Evolutionary conservation across 64 coral and sea anemone genomes (phyloP).

Genomic region (Stichodactyla helianthus): DNA sequence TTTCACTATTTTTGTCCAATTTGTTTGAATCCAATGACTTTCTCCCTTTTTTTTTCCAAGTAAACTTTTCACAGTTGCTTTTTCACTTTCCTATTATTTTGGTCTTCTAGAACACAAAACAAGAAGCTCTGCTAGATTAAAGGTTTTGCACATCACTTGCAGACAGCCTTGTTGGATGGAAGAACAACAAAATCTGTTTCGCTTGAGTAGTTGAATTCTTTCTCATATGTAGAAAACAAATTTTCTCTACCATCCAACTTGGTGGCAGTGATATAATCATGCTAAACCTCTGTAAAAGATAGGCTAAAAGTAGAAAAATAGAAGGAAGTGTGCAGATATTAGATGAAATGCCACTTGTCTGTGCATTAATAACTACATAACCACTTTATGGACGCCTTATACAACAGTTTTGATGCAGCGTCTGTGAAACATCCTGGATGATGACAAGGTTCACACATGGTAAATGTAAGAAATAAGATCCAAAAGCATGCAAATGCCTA

Average conservation of each 20-base stretch:
- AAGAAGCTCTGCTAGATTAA: neutral
- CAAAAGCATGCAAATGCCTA: neutral
- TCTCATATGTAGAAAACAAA: no score
- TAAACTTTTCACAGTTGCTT: neutral
- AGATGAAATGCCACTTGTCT: neutral
- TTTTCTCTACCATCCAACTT: neutral
- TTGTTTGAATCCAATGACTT: neutral
- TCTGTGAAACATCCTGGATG: slow-evolving; percentile 1
- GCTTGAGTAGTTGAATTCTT: no score
- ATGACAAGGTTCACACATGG: neutral
- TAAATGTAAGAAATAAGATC: neutral
- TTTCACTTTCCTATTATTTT: slow-evolving; percentile 12
- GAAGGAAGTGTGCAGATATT: neutral
- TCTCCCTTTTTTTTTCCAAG: neutral
- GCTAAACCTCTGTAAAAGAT: neutral
- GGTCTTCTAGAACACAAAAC: neutral
- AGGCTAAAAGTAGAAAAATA: neutral
- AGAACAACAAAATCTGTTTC: neutral
- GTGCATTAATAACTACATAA: neutral
- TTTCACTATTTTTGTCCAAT: neutral
- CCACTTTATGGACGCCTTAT: neutral
- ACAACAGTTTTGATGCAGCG: neutral
- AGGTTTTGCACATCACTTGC: neutral
- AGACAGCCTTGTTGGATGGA: neutral
- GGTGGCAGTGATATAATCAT: neutral